Percentiles rank a stretch among this genome's conserved stretches.
Conservation (phyloP, 2,113 vertebrate genomes). For the Chloebia gouldiae region DNA sequence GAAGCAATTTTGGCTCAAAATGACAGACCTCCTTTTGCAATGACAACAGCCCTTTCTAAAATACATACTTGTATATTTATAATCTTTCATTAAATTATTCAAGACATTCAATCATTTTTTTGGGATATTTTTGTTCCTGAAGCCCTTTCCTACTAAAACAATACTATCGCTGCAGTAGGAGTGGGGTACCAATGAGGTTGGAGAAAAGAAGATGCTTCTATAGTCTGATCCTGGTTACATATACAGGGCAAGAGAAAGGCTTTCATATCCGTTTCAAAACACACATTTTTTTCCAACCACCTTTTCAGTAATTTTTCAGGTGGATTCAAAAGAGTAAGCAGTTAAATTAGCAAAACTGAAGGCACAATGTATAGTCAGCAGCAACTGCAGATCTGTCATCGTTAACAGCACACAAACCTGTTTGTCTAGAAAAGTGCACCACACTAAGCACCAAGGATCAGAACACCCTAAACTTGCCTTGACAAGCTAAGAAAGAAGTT, state of each 20-base stretch:
- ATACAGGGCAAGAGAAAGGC: not conserved
- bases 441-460: not conserved
- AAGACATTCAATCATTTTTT: not conserved
- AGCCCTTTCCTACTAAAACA: not conserved
- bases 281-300: not conserved
- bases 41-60: not conserved
- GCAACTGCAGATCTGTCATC: not conserved
- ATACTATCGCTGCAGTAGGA: not conserved
- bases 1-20: not conserved
- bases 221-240: not conserved
- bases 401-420: slow-evolving; percentile 27
- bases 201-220: not conserved
- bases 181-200: not conserved
- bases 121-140: not conserved
- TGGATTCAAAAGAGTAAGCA: not conserved
- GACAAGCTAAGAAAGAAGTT: slow-evolving; percentile 10
- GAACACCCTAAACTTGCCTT: not conserved
- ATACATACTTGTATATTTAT: not conserved
- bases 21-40: not conserved
- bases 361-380: not conserved
- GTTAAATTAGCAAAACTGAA: not conserved
- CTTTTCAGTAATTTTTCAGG: not conserved
- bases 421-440: not conserved
- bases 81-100: not conserved
- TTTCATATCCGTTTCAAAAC: not conserved